Percentiles rank a stretch among this genome's conserved stretches.
Conservation (phyloP, 2,797 vertebrate genomes). For the Furcifer pardalis region DNA sequence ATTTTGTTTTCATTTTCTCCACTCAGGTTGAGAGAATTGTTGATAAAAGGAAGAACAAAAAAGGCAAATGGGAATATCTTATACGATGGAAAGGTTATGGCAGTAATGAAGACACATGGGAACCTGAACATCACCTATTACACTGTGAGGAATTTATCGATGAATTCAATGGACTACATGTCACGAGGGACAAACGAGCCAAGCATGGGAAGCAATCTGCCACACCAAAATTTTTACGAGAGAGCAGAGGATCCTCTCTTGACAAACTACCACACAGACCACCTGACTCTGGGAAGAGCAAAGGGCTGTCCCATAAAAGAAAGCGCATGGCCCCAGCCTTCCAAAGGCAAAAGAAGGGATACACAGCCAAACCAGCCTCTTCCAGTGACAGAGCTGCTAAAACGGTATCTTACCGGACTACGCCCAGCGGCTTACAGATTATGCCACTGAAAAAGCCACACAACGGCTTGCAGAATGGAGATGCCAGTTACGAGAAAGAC, state of each 20-base stretch:
- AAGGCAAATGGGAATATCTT: constrained; percentile 97
- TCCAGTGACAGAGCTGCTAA: constrained; percentile 86
- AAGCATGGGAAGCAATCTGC: constrained; percentile 82
- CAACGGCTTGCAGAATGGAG: constrained; percentile 90
- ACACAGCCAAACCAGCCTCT: constrained; percentile 76
- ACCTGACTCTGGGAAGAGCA: constrained; percentile 80
- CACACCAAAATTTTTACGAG: constrained; percentile 72
- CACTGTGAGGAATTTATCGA: constrained; percentile 98
- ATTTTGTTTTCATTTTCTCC: constrained; percentile 36
- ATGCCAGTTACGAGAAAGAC: constrained; percentile 76
- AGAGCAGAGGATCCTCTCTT: constrained; percentile 68
- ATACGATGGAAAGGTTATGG: constrained; percentile 98
- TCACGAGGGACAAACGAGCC: constrained; percentile 82
- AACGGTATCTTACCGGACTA: constrained; percentile 87
- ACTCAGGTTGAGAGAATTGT: constrained; percentile 94
- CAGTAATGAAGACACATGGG: constrained; percentile 96
- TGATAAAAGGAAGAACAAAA: constrained; percentile 97
- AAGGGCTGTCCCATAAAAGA: constrained; percentile 85
- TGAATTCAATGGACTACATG: constrained; percentile 90
- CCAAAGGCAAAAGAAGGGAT: constrained; percentile 84
- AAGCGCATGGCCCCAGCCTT: constrained; percentile 83
- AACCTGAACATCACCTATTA: constrained; percentile 92
- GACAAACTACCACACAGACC: constrained; percentile 77
- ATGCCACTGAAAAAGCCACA: constrained; percentile 85
- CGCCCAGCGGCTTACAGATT: constrained; percentile 85